These are phyloP conservation scores for Apodemus agrarius DNA, from an alignment of 2,797 vertebrate genomes.

Conservation along the genomic window DNA sequence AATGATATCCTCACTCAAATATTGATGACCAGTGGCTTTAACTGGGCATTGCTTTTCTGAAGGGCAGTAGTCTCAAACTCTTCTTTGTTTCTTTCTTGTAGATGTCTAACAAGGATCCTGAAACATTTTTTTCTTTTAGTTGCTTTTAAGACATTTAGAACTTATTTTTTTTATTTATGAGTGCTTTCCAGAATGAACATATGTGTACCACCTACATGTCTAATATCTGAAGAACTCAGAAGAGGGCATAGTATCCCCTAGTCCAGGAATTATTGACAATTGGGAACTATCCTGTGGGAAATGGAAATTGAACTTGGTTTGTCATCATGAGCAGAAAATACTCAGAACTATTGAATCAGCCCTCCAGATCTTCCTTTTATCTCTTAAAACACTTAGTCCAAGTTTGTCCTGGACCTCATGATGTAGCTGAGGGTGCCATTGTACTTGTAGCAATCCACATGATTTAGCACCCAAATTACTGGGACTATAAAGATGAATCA, in stretches of 20 bases:
- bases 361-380: neutral
- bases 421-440: neutral
- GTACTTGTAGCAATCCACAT: too few species aligned
- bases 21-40: constrained; percentile 96
- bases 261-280: neutral
- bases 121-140: too few species aligned
- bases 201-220: neutral
- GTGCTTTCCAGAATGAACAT: neutral
- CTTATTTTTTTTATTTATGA: neutral
- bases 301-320: neutral
- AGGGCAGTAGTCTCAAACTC: constrained; percentile 95
- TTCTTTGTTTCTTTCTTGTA: constrained; percentile 90
- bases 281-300: neutral
- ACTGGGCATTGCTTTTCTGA: constrained; percentile 94
- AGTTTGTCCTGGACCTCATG: neutral
- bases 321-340: neutral
- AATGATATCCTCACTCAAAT: constrained; percentile 94
- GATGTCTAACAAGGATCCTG: constrained; percentile 81
- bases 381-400: neutral
- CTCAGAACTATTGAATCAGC: neutral
- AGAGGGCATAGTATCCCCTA: neutral
- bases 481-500: neutral
- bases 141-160: too few species aligned
- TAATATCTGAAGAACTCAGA: neutral
- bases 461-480: neutral